Base-by-base conservation (phyloP, 2,113 vertebrate species). In the Syngnathoides biaculeatus region DNA sequence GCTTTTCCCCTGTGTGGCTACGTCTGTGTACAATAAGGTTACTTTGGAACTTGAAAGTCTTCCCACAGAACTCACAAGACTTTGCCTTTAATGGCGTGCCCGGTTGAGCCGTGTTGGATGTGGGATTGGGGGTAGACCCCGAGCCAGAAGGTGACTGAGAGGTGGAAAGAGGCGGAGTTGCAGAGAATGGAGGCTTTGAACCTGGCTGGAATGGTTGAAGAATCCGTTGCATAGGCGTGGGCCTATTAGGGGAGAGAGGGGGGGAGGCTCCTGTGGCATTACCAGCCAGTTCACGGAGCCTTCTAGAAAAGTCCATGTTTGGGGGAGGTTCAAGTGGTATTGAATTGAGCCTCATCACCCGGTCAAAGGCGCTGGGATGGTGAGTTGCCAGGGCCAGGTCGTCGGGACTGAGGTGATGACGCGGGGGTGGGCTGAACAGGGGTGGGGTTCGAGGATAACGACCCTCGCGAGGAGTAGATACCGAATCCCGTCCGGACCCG, bases 21-120 rank as follows among this genome's bases (percentile, higher is more conserved):
- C 96, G 94, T 76, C 96, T 93, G 84, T 98, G 96, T 75, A 98
- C 96, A 30, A 98, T 96, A 84, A 98, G 88, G 92, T 98, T 98
- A 91, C 96, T 98, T 93, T 98, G 96, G 90, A 98, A 98, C 89
- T 98, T 98, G 92, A 98, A 98, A 71, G 95, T 95, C 93, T 98
- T 98, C 79, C 97, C 97, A 15, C 97, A 98, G 89, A 98, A 98
- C 89, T 98, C 96, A 27, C 97, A 98, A 9, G 96, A 98, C 90
- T 98, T 98, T 86, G 94, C 92, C 92, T 98, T 98, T 83, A 95
- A 88, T 67, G 94, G 93, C 53, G 95, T 91, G 40, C 84, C 92
- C 53, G 95, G 94, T 56, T 86, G 91, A n/a, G 68, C 83, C 10
- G 75, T 64, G 38, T 71, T 84, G 22, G 78, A 68, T 45, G 63